Evolutionary conservation across 1,140 invertebrate species (phyloP), one percentile per base, ranked within the genome.

Genomic region (Choristoneura fumiferana): DNA sequence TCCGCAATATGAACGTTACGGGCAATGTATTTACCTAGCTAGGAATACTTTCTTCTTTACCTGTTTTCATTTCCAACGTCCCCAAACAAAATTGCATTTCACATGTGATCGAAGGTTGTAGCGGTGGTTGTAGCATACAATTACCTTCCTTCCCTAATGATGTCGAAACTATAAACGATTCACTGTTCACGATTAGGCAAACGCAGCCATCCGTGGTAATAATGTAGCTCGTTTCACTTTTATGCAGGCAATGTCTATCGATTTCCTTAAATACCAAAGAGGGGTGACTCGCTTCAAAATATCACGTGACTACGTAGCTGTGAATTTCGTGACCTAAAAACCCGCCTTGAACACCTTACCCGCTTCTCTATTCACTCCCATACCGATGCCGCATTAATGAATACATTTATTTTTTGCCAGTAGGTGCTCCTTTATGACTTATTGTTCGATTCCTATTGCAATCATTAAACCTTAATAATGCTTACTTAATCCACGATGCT

Each of bases 261-360:
- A 49, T 49, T 49, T 49, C 5, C 43, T 49, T 29, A 49, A 49
- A 49, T 49, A 49, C 22, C 43, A 49, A 49, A 33, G 18, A 29
- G 39, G 43, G 43, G 43, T 49, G 43, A 49, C 18, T 49, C 1
- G 22, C 54, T 22, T 52, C n/a, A 29, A 33, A 55, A 60, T 60
- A 54, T 62, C 58, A 60, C 40, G 39, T 58, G 56, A 37, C n/a
- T n/a, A n/a, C 43, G 5, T 49, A 49, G 43, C 39, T 34, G 38
- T 63, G 18, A 58, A 57, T 57, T 60, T 63, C 63, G 60, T 73
- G 70, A 65, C 70, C 70, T 38, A 58, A 53, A 73, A 65, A 63
- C 55, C 37, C 57, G 43, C 57, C 3, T 49, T 18, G 43, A 29
- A 29, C 22, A 29, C 22, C 22, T 29, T 29, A n/a, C n/a, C n/a